These are phyloP conservation scores for Trachelus stipa DNA, from an alignment of 2,888 invertebrate genomes.

Conservation along the genomic window DNA sequence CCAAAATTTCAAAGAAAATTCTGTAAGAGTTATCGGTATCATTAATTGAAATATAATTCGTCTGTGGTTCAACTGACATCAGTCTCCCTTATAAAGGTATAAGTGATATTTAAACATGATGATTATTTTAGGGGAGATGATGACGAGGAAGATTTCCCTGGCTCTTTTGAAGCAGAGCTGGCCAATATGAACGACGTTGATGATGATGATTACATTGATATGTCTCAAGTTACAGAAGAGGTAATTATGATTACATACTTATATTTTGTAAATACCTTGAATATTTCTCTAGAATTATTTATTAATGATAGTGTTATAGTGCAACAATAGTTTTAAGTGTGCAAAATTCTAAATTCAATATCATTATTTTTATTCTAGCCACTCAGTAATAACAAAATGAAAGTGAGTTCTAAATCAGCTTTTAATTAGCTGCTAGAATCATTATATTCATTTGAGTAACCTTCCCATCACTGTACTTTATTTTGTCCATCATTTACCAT, in stretches of 20 bases:
- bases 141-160: conserved; percentile 74
- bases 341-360: neutral
- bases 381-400: neutral
- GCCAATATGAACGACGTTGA: conserved; percentile 76
- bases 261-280: neutral
- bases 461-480: conserved; percentile 18
- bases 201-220: conserved; percentile 68
- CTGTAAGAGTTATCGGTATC: too few relatives aligned
- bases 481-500: neutral
- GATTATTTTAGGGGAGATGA: conserved; percentile 48
- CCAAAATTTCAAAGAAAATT: too few relatives aligned
- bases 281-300: neutral
- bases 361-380: neutral
- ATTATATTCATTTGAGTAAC: conserved; percentile 25
- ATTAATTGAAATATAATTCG: too few relatives aligned
- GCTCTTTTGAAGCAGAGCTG: conserved; percentile 78
- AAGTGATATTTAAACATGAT: conserved; percentile 13
- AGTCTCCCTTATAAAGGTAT: neutral
- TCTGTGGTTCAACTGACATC: too few relatives aligned
- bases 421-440: conserved; percentile 19
- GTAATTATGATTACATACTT: conserved; percentile 33
- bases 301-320: neutral
- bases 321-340: neutral
- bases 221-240: conserved; percentile 69
- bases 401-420: conserved; percentile 3